These are phyloP conservation scores for Gephyroberyx darwinii DNA, from an alignment of 2,797 vertebrate genomes.

Conservation along the genomic window DNA sequence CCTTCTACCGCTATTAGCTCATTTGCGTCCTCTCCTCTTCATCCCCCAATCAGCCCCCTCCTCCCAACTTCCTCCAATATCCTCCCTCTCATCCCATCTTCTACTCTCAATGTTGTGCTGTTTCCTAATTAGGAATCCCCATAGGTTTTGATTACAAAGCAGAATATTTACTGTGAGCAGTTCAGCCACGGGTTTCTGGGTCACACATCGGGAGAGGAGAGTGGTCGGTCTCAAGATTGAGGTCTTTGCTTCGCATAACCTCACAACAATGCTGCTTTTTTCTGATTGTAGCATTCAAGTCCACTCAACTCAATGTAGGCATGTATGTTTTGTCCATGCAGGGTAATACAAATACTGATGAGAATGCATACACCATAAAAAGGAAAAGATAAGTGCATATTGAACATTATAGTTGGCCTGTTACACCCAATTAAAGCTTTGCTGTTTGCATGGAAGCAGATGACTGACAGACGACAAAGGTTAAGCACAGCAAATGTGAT, in stretches of 20 bases:
- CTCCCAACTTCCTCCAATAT: slow-evolving; percentile 46
- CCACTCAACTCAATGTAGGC: background rate
- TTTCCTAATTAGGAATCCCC: slow-evolving; percentile 79
- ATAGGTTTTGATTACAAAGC: slow-evolving; percentile 68
- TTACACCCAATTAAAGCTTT: slow-evolving; percentile 31
- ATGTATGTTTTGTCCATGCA: background rate
- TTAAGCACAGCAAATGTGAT: slow-evolving; percentile 69
- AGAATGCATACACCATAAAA: background rate
- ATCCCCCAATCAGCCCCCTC: slow-evolving; percentile 39
- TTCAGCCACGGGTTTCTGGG: slow-evolving; percentile 78
- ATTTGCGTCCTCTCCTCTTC: slow-evolving; percentile 51
- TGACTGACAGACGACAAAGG: slow-evolving; percentile 71
- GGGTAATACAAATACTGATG: background rate
- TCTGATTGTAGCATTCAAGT: background rate
- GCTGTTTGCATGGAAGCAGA: slow-evolving; percentile 52
- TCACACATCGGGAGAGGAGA: slow-evolving; percentile 34
- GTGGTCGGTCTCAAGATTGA: slow-evolving; percentile 43
- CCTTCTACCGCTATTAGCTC: slow-evolving; percentile 49
- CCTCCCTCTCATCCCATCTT: slow-evolving; percentile 37
- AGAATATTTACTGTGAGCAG: slow-evolving; percentile 68
- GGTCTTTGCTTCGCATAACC: slow-evolving; percentile 8
- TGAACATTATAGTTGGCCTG: slow-evolving; percentile 26
- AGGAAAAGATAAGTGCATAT: slow-evolving; percentile 8
- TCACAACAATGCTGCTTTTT: background rate
- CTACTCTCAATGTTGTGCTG: slow-evolving; percentile 44